Evolutionary conservation across 2,797 vertebrate species (phyloP).

Genomic region (Mallotus villosus): DNA sequence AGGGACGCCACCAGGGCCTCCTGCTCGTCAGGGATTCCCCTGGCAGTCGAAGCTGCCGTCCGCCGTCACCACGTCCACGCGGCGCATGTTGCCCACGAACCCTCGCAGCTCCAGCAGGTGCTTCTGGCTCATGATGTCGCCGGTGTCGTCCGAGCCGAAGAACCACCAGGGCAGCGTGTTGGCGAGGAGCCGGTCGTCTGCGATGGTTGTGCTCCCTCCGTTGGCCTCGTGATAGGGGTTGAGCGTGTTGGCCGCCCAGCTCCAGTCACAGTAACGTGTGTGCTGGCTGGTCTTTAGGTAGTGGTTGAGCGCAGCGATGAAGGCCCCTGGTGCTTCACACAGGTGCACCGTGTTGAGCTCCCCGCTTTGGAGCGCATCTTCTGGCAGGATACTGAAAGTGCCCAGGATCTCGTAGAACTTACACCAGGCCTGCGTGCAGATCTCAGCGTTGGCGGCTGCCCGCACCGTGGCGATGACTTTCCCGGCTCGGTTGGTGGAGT

Average conservation of each 20-base stretch:
- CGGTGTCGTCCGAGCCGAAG: constrained; percentile 93
- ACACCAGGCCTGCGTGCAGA: constrained; percentile 97
- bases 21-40: constrained; percentile 94
- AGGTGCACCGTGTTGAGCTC: constrained; percentile 90
- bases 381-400: constrained; percentile 79
- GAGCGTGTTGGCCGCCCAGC: constrained; percentile 90
- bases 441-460: constrained; percentile 84
- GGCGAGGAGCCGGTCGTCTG: constrained; percentile 89
- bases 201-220: constrained; percentile 82
- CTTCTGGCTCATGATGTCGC: constrained; percentile 86
- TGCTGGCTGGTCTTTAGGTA: constrained; percentile 80
- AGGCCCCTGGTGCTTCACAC: constrained; percentile 95
- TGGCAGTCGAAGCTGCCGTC: constrained; percentile 98
- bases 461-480: constrained; percentile 82
- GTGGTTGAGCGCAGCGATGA: constrained; percentile 92
- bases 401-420: constrained; percentile 93
- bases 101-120: constrained; percentile 83
- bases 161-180: constrained; percentile 92
- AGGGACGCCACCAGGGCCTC: constrained; percentile 89
- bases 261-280: constrained; percentile 84
- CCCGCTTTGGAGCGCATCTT: constrained; percentile 72
- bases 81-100: constrained; percentile 78
- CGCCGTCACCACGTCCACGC: constrained; percentile 88
- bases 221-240: constrained; percentile 95
- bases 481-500: constrained; percentile 90